Base-by-base conservation (phyloP, 2,113 vertebrate species). In the Bufo bufo region DNA sequence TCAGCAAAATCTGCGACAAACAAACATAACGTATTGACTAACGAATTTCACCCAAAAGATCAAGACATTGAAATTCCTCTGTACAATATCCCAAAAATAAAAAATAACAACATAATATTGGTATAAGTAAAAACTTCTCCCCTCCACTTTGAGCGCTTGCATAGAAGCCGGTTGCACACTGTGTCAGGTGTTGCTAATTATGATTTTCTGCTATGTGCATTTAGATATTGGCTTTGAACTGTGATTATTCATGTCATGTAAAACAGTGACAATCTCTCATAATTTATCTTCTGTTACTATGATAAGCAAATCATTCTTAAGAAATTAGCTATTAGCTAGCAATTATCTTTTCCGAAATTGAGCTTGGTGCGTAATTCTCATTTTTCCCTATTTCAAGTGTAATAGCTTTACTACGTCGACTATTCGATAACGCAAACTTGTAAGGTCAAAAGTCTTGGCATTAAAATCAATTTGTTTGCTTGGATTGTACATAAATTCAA, bases 401-500 rank as follows among this genome's bases (percentile, higher is more conserved):
- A 66, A 88, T 61, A 84, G 58, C 81, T 58, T 54, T 84, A 66
- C 69, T 84, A 84, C 58, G 61, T 91, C 93, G 87, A 92, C 91
- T 45, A 91, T 80, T 90, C 89, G 92, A 90, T 91, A 92, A 91
- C 85, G n/a, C 89, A 74, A 6, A 89, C 63, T 87, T 88, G 54
- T 84, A 80, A 92, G 92, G 92, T 94, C 91, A 93, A 92, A 20
- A 87, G 81, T 92, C 91, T 91, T 91, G 91, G 85, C 88, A 94
- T 92, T 94, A 93, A 94, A 94, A 94, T 92, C 91, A 91, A 92
- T 93, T 94, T 95, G 88, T 93, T 97, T 95, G 95, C 96, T 97
- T 96, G 95, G 96, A 95, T 94, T 96, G 94, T 94, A 96, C 95
- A 96, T 96, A 96, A 97, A 97, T 98, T 97, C 95, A 96, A 94